Base-by-base conservation (phyloP, 2,797 vertebrate genomes). In the Melopsittacus undulatus region DNA sequence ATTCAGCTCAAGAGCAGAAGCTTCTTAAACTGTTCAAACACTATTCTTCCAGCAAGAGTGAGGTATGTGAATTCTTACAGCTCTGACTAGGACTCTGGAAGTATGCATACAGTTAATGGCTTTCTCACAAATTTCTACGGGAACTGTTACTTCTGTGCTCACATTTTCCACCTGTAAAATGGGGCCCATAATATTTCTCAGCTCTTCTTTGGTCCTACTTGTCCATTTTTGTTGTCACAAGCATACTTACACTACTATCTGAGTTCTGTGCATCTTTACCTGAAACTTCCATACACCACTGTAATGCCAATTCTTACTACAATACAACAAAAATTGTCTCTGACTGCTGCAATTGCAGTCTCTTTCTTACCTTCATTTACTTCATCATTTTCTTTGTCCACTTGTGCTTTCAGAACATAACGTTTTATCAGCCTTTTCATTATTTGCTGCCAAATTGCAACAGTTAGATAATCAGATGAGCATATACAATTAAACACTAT, bases 371-470 rank as follows among this genome's bases (percentile, higher is more conserved):
- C 98, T 98, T 99, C 98, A 59, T 99, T 98, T 52, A 99, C 98
- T 97, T 99, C 98, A 83, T 99, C 98, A 11, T 98, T 99, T 96
- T 99, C 98, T 97, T 98, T 98, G 97, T 99, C 98, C 81, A 98
- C 98, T 97, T 99, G 98, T 94, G 98, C 98, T 98, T 99, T 99
- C 97, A 99, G 95, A 85, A 99, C 98, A 6, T 98, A 99, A 30
- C 98, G 98, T 89, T 99, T 99, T 97, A 99, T 99, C 78, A 99
- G 98, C 90, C 98, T 98, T 94, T 98, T 99, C 98, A 99, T 99
- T 89, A 99, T 99, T 98, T 99, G 98, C 98, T 99, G 97, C 92
- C 93, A 91, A 89, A 96, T 92, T 90, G 92, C 96, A 89, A 96
- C 12, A 61, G 72, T 73, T 74, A 66, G 0, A 67, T 69, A 51